Evolutionary conservation across 2,797 vertebrate species (phyloP), one percentile per base, ranked within the genome.

Genomic region (Parambassis ranga): DNA sequence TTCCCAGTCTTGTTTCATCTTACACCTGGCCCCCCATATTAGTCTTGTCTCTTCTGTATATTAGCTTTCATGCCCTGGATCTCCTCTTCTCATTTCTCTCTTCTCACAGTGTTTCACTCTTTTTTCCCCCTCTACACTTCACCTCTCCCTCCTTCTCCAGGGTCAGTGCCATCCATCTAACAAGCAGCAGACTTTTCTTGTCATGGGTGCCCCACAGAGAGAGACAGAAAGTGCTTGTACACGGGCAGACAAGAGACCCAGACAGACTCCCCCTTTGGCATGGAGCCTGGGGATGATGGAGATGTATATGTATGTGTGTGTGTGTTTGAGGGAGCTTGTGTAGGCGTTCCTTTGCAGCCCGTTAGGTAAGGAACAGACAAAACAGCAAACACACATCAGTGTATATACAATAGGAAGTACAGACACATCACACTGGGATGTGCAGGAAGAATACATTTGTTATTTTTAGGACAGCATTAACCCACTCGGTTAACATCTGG

Each of bases 401-500:
- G n/a, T n/a, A n/a, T n/a, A n/a, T n/a, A n/a, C n/a, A n/a, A n/a
- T n/a, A n/a, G n/a, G n/a, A n/a, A n/a, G n/a, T n/a, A 52, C 28
- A n/a, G 15, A 11, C 10, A n/a, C 7, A 5, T 59, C 31, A 31
- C n/a, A 9, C 18, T 5, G n/a, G n/a, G n/a, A n/a, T n/a, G 14
- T n/a, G 46, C 7, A 6, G 6, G 13, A 42, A 28, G 11, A 55
- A 13, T 38, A 10, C n/a, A 20, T 36, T 51, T 46, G 62, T 42
- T 10, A 35, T 6, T 53, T 18, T 44, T 18, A 4, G 27, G 59
- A 31, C 57, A 35, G 58, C 65, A 50, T 64, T 43, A 61, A 26
- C 48, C 27, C 6, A 5, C 10, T 31, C 8, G 47, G 74, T 64
- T 36, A 63, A 67, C 80, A 83, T 84, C 75, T 81, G 77, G 32